phyloP scores from a whole-genome alignment of 2,113 vertebrate species.

The Suncus etruscus region DNA sequence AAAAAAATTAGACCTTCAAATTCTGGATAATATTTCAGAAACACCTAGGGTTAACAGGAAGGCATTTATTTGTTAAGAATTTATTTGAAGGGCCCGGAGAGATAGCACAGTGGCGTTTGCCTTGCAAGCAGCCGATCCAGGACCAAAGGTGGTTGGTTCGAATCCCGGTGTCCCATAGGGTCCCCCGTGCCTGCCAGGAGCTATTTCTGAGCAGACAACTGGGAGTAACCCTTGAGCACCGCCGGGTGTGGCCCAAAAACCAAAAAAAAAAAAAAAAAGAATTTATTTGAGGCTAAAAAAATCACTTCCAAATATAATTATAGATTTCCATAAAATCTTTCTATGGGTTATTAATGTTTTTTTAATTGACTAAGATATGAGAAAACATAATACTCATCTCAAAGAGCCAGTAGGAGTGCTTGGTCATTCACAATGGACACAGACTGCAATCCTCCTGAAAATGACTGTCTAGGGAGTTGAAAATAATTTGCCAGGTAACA shows the following conservation, averaged over 20 bases:
- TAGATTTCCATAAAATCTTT: slow-evolving; percentile 42
- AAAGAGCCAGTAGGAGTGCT: slow-evolving; percentile 45
- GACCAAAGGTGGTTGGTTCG: no score
- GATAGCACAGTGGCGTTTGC: no score
- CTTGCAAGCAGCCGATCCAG: no score
- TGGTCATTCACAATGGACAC: slow-evolving; percentile 47
- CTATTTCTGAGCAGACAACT: no score
- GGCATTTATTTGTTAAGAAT: slow-evolving; percentile 44
- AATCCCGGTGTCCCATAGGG: no score
- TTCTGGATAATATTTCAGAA: slow-evolving; percentile 61
- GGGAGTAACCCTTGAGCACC: no score
- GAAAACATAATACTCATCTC: slow-evolving; percentile 24
- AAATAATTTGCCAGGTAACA: slow-evolving; percentile 14
- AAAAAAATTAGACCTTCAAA: not conserved
- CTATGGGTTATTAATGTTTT: slow-evolving; percentile 33
- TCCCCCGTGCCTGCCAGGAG: no score
- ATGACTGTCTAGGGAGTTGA: slow-evolving; percentile 32
- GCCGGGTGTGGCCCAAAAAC: no score
- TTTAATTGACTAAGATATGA: slow-evolving; percentile 50
- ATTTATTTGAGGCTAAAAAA: not conserved
- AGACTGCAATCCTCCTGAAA: slow-evolving; percentile 35
- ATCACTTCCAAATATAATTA: slow-evolving; percentile 52
- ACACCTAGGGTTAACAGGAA: slow-evolving; percentile 32
- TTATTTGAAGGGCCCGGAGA: slow-evolving; percentile 5
- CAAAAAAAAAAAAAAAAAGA: no score